Evolutionary conservation across 2,113 vertebrate genomes (phyloP).

Genomic region (Carlito syrichta): DNA sequence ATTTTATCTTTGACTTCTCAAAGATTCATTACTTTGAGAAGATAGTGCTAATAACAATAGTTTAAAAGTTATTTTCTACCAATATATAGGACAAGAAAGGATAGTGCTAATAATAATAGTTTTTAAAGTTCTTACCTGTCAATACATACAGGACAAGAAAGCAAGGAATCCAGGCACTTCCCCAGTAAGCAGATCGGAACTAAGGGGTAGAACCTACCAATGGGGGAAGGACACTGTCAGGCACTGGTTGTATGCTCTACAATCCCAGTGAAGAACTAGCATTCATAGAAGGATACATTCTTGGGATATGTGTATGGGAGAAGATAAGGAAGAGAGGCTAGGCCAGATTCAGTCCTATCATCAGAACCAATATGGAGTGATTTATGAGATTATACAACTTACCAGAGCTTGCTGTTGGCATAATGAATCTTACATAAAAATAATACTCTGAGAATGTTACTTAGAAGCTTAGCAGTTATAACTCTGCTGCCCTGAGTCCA

Average conservation of each 20-base stretch:
- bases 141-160: neutral
- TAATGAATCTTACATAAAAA: neutral
- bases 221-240: neutral
- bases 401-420: accelerated
- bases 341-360: neutral
- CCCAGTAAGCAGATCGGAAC: neutral
- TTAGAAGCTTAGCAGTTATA: neutral
- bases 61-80: neutral
- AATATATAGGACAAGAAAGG: neutral
- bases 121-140: neutral
- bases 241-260: neutral
- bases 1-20: neutral
- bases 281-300: neutral
- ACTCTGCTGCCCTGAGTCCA: neutral
- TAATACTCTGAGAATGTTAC: neutral
- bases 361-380: neutral
- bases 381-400: neutral
- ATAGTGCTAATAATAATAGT: neutral
- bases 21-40: neutral
- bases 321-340: neutral
- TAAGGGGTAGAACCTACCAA: neutral
- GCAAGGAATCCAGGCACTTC: neutral
- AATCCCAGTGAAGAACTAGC: neutral
- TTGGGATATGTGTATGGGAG: neutral
- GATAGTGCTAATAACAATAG: neutral